Evolutionary conservation across 2,113 vertebrate genomes (phyloP).

Genomic region (Psephotus haematonotus): DNA sequence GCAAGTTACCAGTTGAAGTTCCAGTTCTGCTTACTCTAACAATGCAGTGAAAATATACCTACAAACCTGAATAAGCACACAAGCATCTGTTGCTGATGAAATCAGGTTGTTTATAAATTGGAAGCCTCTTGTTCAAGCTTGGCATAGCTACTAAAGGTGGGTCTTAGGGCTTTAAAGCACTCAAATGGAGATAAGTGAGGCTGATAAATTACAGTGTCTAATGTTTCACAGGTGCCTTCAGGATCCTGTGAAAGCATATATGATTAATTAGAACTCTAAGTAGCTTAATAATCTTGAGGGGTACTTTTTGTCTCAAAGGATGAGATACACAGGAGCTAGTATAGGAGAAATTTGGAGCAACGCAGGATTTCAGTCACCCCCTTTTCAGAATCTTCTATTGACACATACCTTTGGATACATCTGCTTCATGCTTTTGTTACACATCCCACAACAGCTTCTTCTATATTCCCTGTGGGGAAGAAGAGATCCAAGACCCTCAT

Average conservation of each 20-base stretch:
- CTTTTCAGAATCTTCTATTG: neutral
- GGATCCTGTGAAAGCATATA: neutral
- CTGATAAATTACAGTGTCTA: neutral
- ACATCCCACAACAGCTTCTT: neutral
- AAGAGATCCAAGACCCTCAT: neutral
- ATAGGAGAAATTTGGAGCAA: neutral
- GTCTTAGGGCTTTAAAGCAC: neutral
- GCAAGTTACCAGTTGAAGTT: neutral
- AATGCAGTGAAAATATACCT: neutral
- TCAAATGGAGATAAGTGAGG: neutral
- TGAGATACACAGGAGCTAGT: neutral
- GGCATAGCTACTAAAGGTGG: neutral
- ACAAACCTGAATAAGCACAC: neutral
- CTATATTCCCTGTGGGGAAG: neutral
- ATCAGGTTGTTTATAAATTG: neutral
- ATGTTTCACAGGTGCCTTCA: neutral
- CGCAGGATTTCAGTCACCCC: neutral
- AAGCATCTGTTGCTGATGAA: neutral
- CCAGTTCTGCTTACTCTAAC: neutral
- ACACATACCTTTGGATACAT: neutral
- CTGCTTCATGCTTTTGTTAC: neutral
- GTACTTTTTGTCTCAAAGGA: neutral
- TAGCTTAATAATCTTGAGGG: neutral
- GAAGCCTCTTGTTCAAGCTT: neutral
- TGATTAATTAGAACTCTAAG: neutral